These are phyloP conservation scores for Ptychochromis oligacanthus DNA, from an alignment of 2,113 vertebrate genomes.

Conservation along the genomic window DNA sequence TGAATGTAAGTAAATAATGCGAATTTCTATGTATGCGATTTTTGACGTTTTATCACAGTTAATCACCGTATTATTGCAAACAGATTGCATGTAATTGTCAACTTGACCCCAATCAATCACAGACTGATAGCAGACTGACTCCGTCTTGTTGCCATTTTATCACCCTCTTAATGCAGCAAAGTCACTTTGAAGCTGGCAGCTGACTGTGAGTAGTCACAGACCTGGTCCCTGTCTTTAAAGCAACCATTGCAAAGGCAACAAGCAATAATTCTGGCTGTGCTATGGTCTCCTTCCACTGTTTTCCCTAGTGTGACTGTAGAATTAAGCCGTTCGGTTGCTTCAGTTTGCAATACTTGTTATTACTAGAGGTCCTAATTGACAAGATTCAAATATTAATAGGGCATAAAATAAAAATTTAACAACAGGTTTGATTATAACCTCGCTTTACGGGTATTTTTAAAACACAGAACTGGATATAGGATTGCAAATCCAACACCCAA, in stretches of 20 bases:
- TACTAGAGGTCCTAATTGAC: neutral
- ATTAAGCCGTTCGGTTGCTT: neutral
- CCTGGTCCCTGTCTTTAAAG: neutral
- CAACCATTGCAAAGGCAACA: neutral
- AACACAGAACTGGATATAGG: too few species aligned
- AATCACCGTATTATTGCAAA: neutral
- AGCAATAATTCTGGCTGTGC: neutral
- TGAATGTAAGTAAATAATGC: neutral
- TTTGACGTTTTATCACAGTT: neutral
- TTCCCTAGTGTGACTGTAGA: neutral
- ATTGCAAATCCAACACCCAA: too few species aligned
- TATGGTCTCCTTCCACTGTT: neutral
- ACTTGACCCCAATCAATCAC: neutral
- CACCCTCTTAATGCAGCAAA: too few species aligned
- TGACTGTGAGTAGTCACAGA: neutral
- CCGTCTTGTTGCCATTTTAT: too few species aligned
- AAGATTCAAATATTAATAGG: neutral
- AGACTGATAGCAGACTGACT: fast-evolving
- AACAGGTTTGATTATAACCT: too few species aligned
- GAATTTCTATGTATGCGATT: neutral
- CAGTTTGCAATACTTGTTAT: neutral
- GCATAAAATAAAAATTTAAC: too few species aligned
- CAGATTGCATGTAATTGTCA: neutral
- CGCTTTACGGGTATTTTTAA: too few species aligned
- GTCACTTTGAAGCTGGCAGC: neutral